Conservation (phyloP, 2,888 invertebrate genomes). For the Cyrtodaria siliqua region DNA sequence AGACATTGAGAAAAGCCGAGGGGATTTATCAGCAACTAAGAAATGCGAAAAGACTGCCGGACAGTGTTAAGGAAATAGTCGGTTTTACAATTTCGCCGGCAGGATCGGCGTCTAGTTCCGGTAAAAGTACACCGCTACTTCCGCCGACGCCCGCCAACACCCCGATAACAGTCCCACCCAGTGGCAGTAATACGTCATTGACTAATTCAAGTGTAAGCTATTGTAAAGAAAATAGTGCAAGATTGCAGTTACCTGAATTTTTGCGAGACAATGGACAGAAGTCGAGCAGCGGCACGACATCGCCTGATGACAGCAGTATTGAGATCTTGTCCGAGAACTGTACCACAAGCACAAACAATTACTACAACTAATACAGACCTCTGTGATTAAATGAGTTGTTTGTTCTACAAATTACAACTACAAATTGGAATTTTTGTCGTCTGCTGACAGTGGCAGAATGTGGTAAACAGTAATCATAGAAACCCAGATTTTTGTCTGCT, state of each 20-base stretch:
- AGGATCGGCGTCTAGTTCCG: slow-evolving; percentile 66
- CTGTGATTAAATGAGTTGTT: background rate
- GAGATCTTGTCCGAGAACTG: slow-evolving; percentile 79
- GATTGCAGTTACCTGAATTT: slow-evolving; percentile 61
- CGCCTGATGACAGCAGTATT: slow-evolving; percentile 82
- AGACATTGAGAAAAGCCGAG: slow-evolving; percentile 94
- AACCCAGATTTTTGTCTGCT: too few species aligned
- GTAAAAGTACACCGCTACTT: slow-evolving; percentile 62
- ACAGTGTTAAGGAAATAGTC: slow-evolving; percentile 80
- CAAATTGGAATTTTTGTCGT: background rate
- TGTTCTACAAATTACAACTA: background rate
- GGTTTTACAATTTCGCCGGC: slow-evolving; percentile 65
- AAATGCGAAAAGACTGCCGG: slow-evolving; percentile 81
- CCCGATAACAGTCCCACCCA: slow-evolving; percentile 29
- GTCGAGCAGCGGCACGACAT: slow-evolving; percentile 69
- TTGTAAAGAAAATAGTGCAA: slow-evolving; percentile 52
- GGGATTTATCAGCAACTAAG: slow-evolving; percentile 95
- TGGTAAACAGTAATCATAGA: too few species aligned
- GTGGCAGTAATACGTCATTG: background rate
- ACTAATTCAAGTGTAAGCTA: slow-evolving; percentile 27
- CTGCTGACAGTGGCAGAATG: too few species aligned
- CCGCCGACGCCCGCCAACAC: slow-evolving; percentile 57
- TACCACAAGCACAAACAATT: slow-evolving; percentile 65
- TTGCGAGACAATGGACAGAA: slow-evolving; percentile 62
- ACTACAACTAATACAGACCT: slow-evolving; percentile 59